Evolutionary conservation across 2,113 vertebrate genomes (phyloP), one percentile per base, ranked within the genome.

Genomic region (Coturnix japonica): DNA sequence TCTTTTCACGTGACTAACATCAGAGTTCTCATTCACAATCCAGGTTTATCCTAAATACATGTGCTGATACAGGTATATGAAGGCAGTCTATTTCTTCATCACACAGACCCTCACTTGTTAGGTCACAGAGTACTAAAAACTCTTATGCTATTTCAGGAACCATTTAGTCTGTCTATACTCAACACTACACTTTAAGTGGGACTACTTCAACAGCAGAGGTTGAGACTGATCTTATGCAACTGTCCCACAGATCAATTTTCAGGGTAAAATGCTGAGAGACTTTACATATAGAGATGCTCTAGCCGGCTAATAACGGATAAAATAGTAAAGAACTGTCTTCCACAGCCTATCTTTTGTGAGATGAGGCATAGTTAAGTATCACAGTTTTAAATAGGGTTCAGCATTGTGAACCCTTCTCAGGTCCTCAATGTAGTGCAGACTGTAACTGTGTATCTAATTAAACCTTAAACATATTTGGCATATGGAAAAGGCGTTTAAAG

Each of bases 21-120:
- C 31, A 90, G 33, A 75, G 57, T 73, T n/a, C 23, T 87, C 60
- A 74, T 76, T 94, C 72, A 85, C 76, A 60, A 83, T 73, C 60
- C 67, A 94, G 80, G 28, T 19, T 77, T 82, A 73, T 41, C 22
- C 22, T 87, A 76, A 79, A 69, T 56, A 81, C 23, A 59, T 60
- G 22, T 20, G 65, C 35, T 30, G 57, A 56, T 75, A 90, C 71
- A 91, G 15, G 19, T 54, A 33, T 80, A 80, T 73, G 30, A 95
- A 93, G 79, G 33, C 17, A 65, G 19, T 11, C 23, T 76, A 59
- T 33, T 91, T 37, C 20, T 93, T 94, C 51, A 76, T 69, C 33
- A 3, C 20, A 51, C 41, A 25, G 28, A 70, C 8, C 11, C 12
- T 65, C 44, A 5, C 49, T 93, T 92, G 49, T 61, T 66, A 92